Evolutionary conservation across 2,888 invertebrate species (phyloP).

Genomic region (Schrankia costaestrigalis): DNA sequence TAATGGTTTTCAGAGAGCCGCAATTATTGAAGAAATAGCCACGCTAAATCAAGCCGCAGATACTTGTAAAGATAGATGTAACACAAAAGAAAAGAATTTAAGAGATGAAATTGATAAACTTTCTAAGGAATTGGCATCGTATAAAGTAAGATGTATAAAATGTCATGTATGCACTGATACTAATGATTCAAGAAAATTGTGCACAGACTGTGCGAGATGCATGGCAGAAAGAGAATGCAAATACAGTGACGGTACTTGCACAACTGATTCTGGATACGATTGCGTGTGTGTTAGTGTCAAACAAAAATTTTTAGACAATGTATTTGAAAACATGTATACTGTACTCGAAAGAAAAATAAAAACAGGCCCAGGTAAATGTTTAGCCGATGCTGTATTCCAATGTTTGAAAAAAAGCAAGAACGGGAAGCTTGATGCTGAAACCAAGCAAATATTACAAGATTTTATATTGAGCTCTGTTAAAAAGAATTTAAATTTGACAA

Average conservation of each 20-base stretch:
- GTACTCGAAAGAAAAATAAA: constrained; percentile 54
- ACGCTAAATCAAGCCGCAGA: constrained; percentile 46
- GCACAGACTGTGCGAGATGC: constrained; percentile 66
- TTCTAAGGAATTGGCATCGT: constrained; percentile 43
- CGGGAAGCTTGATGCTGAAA: constrained; percentile 59
- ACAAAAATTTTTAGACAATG: constrained; percentile 62
- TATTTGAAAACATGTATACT: constrained; percentile 71
- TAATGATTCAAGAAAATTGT: constrained; percentile 48
- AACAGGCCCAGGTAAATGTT: constrained; percentile 49
- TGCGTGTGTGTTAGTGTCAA: constrained; percentile 64
- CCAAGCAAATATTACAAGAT: constrained; percentile 53
- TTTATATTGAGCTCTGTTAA: constrained; percentile 60
- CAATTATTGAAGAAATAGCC: constrained; percentile 51
- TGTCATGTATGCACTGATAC: constrained; percentile 60
- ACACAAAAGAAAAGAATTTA: constrained; percentile 43
- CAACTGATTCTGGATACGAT: constrained; percentile 40
- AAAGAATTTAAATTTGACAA: constrained; percentile 65
- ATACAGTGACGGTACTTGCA: constrained; percentile 43
- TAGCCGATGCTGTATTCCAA: constrained; percentile 52
- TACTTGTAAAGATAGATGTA: constrained; percentile 55
- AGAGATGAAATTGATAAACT: constrained; percentile 46
- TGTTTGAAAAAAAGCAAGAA: constrained; percentile 59
- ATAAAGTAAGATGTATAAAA: constrained; percentile 42
- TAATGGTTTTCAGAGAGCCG: constrained; percentile 60
- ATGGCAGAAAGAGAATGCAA: constrained; percentile 47